phyloP scores from a whole-genome alignment of 2,113 vertebrate genomes.

The Panurus biarmicus region DNA sequence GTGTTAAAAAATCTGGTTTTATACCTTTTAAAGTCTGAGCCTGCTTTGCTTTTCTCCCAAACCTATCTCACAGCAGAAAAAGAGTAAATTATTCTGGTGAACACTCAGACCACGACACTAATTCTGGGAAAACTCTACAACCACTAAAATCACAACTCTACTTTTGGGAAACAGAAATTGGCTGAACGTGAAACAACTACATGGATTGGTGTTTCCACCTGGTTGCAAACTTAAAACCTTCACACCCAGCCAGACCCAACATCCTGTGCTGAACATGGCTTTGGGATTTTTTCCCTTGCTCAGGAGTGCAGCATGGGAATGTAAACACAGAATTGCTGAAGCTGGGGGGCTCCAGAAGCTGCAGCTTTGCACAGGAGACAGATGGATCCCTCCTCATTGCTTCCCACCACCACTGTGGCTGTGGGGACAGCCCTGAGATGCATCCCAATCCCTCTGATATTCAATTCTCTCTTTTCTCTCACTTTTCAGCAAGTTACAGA shows the following conservation, averaged over 20 bases:
- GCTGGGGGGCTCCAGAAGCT: not conserved
- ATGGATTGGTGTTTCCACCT: too few species aligned
- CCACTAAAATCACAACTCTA: too few species aligned
- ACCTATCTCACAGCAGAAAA: too few species aligned
- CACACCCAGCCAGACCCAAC: not conserved
- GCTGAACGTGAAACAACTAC: too few species aligned
- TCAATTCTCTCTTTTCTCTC: not conserved
- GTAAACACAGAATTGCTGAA: not conserved
- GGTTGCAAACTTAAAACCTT: too few species aligned
- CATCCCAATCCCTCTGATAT: not conserved
- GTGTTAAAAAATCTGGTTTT: too few species aligned
- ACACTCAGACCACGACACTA: too few species aligned
- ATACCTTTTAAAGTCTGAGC: too few species aligned
- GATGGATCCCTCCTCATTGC: not conserved
- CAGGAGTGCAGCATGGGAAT: not conserved
- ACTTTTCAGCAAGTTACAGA: not conserved
- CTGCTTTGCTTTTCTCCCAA: too few species aligned
- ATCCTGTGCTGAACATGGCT: accelerated
- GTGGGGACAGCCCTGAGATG: not conserved
- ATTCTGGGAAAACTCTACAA: too few species aligned
- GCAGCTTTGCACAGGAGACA: not conserved
- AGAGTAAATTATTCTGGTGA: too few species aligned
- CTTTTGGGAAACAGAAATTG: too few species aligned
- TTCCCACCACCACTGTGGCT: accelerated
- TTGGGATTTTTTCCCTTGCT: not conserved